Conservation (phyloP, 2,113 vertebrate species). For the Symphodus melops region DNA sequence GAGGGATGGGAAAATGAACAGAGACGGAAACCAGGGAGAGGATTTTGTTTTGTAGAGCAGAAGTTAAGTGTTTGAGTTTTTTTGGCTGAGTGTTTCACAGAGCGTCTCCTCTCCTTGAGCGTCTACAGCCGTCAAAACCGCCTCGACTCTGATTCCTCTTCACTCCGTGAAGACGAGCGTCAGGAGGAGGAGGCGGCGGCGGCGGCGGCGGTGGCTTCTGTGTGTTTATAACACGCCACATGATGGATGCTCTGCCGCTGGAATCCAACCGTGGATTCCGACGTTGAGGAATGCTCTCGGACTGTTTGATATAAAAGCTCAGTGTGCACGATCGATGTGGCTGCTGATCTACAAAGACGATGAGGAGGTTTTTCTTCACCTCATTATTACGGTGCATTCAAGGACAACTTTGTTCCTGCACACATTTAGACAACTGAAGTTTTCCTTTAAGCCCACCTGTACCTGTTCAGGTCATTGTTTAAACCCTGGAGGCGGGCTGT, state of each 20-base stretch:
- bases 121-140: slow-evolving; percentile 33
- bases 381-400: neutral
- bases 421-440: neutral
- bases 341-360: too few relatives aligned
- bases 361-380: too few relatives aligned
- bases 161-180: slow-evolving; percentile 3
- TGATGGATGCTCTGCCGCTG: slow-evolving; percentile 14
- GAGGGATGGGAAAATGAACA: too few relatives aligned
- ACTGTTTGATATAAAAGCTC: neutral
- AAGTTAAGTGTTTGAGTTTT: too few relatives aligned
- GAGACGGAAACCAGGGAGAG: too few relatives aligned
- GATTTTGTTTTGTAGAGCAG: too few relatives aligned
- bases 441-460: neutral
- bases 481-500: neutral
- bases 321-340: neutral
- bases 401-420: too few relatives aligned
- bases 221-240: slow-evolving; percentile 25
- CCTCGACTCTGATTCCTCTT: slow-evolving; percentile 19
- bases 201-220: slow-evolving; percentile 33
- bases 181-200: slow-evolving; percentile 10
- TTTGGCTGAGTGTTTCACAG: too few relatives aligned
- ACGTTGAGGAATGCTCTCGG: slow-evolving; percentile 6
- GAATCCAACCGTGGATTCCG: slow-evolving; percentile 36
- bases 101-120: too few relatives aligned
- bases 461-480: neutral